phyloP scores from a whole-genome alignment of 2,797 vertebrate genomes.

The Bovichtus diacanthus region DNA sequence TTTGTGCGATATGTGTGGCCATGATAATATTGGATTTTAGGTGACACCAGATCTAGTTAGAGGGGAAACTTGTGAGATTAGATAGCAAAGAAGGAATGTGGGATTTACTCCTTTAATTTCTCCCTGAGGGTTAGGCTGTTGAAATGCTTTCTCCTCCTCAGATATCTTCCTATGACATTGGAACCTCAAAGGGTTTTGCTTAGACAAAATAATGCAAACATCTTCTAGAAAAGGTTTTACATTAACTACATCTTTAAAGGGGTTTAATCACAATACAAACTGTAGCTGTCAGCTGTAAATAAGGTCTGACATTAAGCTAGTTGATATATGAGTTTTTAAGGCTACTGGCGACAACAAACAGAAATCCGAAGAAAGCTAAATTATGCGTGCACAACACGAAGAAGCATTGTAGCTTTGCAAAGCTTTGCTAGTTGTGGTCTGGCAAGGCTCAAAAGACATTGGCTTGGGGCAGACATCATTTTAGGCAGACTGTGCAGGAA shows the following conservation, averaged over 20 bases:
- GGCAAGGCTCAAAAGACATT: conserved; percentile 1
- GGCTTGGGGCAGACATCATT: conserved; percentile 11
- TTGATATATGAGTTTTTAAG: conserved; percentile 2
- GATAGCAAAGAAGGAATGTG: conserved; percentile 21
- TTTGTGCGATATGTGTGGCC: conserved; percentile 27
- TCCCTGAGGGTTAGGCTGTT: conserved; percentile 24
- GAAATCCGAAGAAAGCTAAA: conserved; percentile 9
- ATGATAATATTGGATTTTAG: conserved; percentile 45
- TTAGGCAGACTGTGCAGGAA: background rate
- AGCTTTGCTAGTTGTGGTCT: conserved; percentile 5
- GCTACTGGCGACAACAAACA: background rate
- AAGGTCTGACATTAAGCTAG: background rate
- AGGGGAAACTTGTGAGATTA: conserved; percentile 38
- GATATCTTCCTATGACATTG: conserved; percentile 12
- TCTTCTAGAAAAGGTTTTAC: background rate
- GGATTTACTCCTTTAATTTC: conserved; percentile 49
- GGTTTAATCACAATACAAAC: background rate
- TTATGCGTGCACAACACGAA: background rate
- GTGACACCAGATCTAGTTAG: conserved; percentile 35
- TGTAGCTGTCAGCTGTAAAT: conserved; percentile 1
- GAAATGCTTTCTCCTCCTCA: conserved; percentile 28
- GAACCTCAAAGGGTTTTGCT: conserved; percentile 17
- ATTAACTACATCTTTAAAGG: background rate
- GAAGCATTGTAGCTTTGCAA: conserved; percentile 3
- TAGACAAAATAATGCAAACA: background rate